Evolutionary conservation across 1,140 invertebrate species (phyloP), one percentile per base, ranked within the genome.

Genomic region (Monomorium pharaonis): DNA sequence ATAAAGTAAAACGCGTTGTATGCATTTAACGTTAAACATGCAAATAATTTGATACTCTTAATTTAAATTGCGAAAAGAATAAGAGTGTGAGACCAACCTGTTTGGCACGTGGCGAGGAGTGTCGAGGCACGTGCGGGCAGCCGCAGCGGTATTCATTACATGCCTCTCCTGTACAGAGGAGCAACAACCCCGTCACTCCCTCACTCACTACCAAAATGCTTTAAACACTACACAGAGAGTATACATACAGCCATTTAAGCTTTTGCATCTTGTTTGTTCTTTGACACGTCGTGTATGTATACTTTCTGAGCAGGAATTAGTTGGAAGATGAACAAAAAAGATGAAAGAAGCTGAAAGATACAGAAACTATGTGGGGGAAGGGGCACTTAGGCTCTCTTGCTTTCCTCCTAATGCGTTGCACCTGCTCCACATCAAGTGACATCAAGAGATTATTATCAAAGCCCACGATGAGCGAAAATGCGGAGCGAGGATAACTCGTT

Each of bases 91-190:
- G 92, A 95, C 94, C 92, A 94, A 95, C 94, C 94, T 95, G 72
- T 83, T 89, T 92, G 94, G 92, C 91, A 94, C 90, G 91, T 93
- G 93, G 89, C 94, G 94, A 95, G 94, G 93, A 93, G 93, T 94
- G 92, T 95, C 94, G 90, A 95, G 93, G 93, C 89, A 92, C 81
- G 94, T 93, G 91, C 94, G 94, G 89, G 85, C 91, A 94, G 93
- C 83, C 91, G 93, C 92, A 94, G 94, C 77, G 84, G 92, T 92
- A 92, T 91, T 94, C 92, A 92, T 91, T 94, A 94, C 93, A 93
- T 95, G 94, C 93, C 94, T 95, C 90, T 95, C 94, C 94, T 95
- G 94, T 93, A 95, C 94, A 95, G 90, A 95, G 78, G 91, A 94
- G 62, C 42, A 74, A 74, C 37, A 47, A 94, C 91, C 93, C 92